Base-by-base conservation (phyloP, 2,113 vertebrate species). In the Menidia beryllina region DNA sequence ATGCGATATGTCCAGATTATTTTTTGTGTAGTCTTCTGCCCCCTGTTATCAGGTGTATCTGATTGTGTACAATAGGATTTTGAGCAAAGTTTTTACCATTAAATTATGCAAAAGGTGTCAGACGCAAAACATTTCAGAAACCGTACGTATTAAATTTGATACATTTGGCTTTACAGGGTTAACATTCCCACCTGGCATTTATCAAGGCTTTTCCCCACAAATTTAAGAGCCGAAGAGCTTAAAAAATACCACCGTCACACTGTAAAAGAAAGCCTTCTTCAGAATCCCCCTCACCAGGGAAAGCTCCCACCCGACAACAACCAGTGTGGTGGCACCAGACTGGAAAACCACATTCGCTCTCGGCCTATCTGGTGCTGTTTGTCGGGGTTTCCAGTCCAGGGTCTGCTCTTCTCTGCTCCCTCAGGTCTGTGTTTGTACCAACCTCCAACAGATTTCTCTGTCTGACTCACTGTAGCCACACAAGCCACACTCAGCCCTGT, bases 401-500 rank as follows among this genome's bases (percentile, higher is more conserved):
- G 51, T 45, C 30, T 49, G 43, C 43, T 56, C 21, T 26, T 39
- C 30, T 45, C 30, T 49, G 43, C 43, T 56, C 21, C 23, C 39
- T 36, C 17, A 41, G 38, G 21, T 54, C 15, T 69, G 45, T 61
- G 30, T 73, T 53, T 68, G 8, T 39, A 50, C 23, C 78, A 78
- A 79, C 69, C 51, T 73, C 58, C 67, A 21, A 17, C 43, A 61
- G 45, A 73, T 11, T 66, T 81, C 79, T 78, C 63, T 69, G 4
- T 81, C 59, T 93, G 89, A 90, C 72, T 93, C 91, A 92, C 48
- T 56, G 17, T 55, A 54, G 82, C 86, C 86, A 71, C 83, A 69
- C 20, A 51, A 4, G 30, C 67, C 76, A 64, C 71, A 80, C 5
- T 27, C 50, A 43, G 38, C 47, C 49, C 34, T 59, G 26, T 72